Percentiles rank a stretch among this genome's conserved stretches.
These are phyloP conservation scores for Drosophila teissieri DNA, from an alignment of 1,140 invertebrate species.

Conservation along the genomic window DNA sequence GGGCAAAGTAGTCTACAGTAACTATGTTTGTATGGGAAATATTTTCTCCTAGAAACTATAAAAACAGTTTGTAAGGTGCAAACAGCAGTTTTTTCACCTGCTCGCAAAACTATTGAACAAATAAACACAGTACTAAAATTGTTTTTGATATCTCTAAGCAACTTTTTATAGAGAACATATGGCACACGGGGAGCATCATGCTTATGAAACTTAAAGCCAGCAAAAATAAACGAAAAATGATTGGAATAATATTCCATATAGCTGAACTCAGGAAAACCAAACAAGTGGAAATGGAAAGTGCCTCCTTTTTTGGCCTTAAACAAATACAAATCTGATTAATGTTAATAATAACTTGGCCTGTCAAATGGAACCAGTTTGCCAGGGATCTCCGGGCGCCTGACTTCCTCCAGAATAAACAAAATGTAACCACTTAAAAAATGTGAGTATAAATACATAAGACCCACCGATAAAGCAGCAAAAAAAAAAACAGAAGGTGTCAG, in stretches of 20 bases:
- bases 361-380: conserved; percentile 18
- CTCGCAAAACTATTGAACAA: background rate
- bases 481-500: conserved; percentile 36
- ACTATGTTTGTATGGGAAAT: background rate
- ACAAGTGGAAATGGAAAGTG: conserved; percentile 10
- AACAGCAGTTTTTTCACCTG: too few relatives aligned
- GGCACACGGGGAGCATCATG: background rate
- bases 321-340: conserved; percentile 20
- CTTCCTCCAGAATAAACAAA: conserved; percentile 37
- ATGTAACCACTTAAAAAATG: conserved; percentile 24
- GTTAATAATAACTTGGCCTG: conserved; percentile 9
- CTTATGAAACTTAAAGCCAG: background rate
- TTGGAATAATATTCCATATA: background rate
- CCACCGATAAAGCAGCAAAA: conserved; percentile 13
- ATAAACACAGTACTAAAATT: conserved; percentile 3
- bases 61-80: background rate
- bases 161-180: conserved; percentile 10
- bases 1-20: background rate
- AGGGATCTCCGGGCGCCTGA: conserved; percentile 19
- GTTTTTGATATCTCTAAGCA: background rate
- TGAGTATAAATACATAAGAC: conserved; percentile 44
- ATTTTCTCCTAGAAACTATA: too few relatives aligned
- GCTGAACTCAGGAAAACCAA: background rate
- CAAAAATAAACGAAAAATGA: background rate
- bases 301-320: conserved; percentile 1